Percentiles rank a stretch among this genome's conserved stretches.
phyloP scores from a whole-genome alignment of 2,888 invertebrate species.

The Cynaeus angustus region DNA sequence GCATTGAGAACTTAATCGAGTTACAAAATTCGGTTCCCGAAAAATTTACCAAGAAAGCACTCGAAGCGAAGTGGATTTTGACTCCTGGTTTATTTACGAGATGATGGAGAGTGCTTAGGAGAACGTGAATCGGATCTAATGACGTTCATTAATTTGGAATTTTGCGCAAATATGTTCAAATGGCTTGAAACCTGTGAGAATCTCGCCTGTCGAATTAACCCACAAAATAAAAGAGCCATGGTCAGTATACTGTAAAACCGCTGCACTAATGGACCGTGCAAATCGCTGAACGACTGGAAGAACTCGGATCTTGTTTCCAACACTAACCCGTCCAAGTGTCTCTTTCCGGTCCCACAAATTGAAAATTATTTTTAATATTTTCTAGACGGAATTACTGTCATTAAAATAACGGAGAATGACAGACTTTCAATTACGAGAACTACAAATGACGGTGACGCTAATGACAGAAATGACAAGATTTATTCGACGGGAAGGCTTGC shows the following conservation, averaged over 20 bases:
- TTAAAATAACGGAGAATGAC: constrained; percentile 45
- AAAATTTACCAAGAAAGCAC: constrained; percentile 22
- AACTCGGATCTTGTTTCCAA: constrained; percentile 40
- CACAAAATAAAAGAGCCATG: constrained; percentile 43
- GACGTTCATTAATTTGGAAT: not conserved
- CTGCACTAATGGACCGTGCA: constrained; percentile 50
- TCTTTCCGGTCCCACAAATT: constrained; percentile 22
- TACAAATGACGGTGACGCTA: constrained; percentile 42
- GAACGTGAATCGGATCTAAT: constrained; percentile 12
- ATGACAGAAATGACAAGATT: constrained; percentile 41
- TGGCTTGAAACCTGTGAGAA: not conserved
- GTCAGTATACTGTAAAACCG: constrained; percentile 49
- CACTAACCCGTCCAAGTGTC: constrained; percentile 14
- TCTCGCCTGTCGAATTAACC: constrained; percentile 31
- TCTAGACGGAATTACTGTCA: constrained; percentile 36
- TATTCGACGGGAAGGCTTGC: constrained; percentile 18
- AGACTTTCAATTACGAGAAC: constrained; percentile 45
- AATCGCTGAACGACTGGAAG: constrained; percentile 41
- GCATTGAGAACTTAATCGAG: constrained; percentile 51
- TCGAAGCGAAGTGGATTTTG: constrained; percentile 8
- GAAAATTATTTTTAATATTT: constrained; percentile 31
- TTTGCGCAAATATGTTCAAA: constrained; percentile 2
- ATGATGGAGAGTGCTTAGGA: constrained; percentile 2
- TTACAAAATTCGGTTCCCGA: constrained; percentile 12
- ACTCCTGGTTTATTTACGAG: constrained; percentile 1